Conservation (phyloP, 2,113 vertebrate genomes). For the Chloropsis hardwickii region DNA sequence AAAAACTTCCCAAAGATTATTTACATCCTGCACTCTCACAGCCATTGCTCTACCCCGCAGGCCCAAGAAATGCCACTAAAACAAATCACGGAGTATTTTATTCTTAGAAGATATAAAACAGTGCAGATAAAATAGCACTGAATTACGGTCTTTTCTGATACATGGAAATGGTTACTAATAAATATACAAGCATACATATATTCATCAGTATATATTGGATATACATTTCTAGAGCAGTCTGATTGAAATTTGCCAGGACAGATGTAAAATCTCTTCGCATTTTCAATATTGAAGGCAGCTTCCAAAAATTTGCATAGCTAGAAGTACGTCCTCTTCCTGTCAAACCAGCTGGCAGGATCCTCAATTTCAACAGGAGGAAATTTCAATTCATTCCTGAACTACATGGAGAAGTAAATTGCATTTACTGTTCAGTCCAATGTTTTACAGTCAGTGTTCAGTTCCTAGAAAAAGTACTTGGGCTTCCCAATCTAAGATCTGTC, state of each 20-base stretch:
- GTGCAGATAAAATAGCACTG: background rate
- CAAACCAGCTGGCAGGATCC: background rate
- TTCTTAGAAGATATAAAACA: background rate
- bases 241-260: background rate
- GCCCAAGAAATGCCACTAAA: background rate
- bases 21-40: background rate
- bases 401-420: background rate
- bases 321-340: background rate
- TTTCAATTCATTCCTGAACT: background rate
- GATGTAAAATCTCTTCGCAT: background rate
- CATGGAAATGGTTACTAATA: background rate
- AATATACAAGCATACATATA: background rate
- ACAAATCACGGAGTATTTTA: background rate
- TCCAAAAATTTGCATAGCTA: background rate
- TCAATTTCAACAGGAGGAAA: background rate
- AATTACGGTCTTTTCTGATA: background rate
- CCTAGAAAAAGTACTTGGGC: background rate
- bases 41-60: background rate
- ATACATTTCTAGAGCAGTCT: background rate
- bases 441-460: background rate
- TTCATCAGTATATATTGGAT: background rate
- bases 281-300: background rate
- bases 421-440: background rate
- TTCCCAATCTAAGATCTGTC: background rate
- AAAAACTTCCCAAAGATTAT: background rate